Conservation (phyloP, 1,140 invertebrate species). For the Drosophila sturtevanti region DNA sequence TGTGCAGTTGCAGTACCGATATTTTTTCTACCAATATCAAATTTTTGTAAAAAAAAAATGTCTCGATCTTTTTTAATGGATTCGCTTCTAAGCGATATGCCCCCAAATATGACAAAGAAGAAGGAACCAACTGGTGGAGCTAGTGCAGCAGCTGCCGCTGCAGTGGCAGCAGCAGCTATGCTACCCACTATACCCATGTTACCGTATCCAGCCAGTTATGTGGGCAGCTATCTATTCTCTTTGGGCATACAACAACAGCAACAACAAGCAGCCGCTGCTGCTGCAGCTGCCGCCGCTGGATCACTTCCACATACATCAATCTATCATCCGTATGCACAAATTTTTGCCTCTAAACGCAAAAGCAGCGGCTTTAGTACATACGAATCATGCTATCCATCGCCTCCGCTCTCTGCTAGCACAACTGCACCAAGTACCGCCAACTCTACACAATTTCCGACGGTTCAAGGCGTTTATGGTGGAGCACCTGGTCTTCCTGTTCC, state of each 20-base stretch:
- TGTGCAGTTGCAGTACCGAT: constrained; percentile 51
- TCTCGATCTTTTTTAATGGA: constrained; percentile 90
- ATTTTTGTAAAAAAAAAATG: constrained; percentile 83
- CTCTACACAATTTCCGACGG: constrained; percentile 34
- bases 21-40: not conserved
- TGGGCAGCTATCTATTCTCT: constrained; percentile 86
- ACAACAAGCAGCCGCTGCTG: constrained; percentile 63
- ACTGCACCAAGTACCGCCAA: constrained; percentile 9
- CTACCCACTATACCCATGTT: constrained; percentile 84
- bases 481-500: constrained; percentile 38
- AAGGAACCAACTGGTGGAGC: constrained; percentile 73
- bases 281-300: constrained; percentile 81
- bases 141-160: constrained; percentile 75
- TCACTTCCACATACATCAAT: constrained; percentile 48
- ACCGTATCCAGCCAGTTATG: constrained; percentile 85
- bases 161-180: constrained; percentile 79
- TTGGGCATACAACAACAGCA: constrained; percentile 86
- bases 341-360: constrained; percentile 68
- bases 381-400: constrained; percentile 81
- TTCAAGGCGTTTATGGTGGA: constrained; percentile 49
- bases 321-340: constrained; percentile 72
- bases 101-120: constrained; percentile 83
- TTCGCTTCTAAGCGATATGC: constrained; percentile 87
- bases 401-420: constrained; percentile 72
- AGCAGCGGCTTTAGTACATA: constrained; percentile 51